Percentiles rank a stretch among this genome's conserved stretches.
phyloP scores from a whole-genome alignment of 2,888 invertebrate species.

The Subacronicta megacephala region DNA sequence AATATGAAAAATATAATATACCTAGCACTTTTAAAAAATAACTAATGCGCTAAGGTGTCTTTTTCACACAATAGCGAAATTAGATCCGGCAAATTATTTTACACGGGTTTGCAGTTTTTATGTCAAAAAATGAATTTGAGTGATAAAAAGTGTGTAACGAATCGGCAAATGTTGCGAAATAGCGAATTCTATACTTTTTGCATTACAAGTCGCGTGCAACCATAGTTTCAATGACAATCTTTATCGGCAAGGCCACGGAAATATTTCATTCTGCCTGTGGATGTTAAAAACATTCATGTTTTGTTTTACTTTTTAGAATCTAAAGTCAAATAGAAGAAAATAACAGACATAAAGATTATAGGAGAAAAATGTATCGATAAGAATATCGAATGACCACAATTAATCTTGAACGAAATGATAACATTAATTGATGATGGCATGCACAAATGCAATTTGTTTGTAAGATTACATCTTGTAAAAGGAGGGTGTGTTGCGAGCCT shows the following conservation, averaged over 20 bases:
- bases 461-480: conserved; percentile 66
- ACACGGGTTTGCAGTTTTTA: conserved; percentile 53
- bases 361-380: conserved; percentile 46
- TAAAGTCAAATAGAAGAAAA: too few relatives aligned
- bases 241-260: conserved; percentile 9
- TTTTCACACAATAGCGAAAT: conserved; percentile 45
- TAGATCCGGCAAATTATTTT: conserved; percentile 55
- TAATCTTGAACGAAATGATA: conserved; percentile 63
- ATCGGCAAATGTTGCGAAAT: conserved; percentile 43
- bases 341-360: conserved; percentile 24
- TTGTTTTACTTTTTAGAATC: conserved; percentile 11
- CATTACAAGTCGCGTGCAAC: conserved; percentile 27
- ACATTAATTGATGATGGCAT: conserved; percentile 66
- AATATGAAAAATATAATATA: conserved; percentile 25
- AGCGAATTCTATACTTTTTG: conserved; percentile 36
- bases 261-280: conserved; percentile 11
- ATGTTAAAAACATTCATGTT: background rate
- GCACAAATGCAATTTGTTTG: conserved; percentile 71
- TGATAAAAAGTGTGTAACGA: conserved; percentile 42
- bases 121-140: conserved; percentile 17
- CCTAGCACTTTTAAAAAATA: conserved; percentile 23
- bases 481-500: conserved; percentile 51
- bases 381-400: conserved; percentile 54
- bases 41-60: conserved; percentile 39
- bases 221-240: conserved; percentile 6